Evolutionary conservation across 35 echinoderm and acorn worm species (phyloP).

Genomic region (Lytechinus variegatus): DNA sequence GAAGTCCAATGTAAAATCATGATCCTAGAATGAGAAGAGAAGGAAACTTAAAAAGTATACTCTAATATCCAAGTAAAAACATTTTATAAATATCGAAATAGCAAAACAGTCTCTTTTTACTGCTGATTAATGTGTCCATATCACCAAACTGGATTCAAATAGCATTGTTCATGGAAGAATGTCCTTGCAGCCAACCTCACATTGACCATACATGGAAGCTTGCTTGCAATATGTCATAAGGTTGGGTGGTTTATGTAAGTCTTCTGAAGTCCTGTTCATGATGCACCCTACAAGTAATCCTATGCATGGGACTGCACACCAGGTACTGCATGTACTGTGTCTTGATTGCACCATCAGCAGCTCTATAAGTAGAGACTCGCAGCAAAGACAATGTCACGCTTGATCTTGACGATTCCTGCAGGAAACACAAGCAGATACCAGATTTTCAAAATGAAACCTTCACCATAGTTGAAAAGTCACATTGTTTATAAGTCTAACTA

Average conservation of each 20-base stretch:
- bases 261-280: neutral
- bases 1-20: too few species aligned
- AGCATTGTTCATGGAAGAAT: neutral
- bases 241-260: neutral
- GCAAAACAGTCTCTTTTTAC: neutral
- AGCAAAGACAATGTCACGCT: conserved; percentile 96
- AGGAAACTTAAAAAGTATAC: neutral
- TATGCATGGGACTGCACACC: neutral
- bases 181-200: neutral
- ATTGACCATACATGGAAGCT: neutral
- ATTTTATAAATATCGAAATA: neutral
- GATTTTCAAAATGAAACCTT: neutral
- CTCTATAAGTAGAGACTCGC: conserved; percentile 89
- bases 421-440: neutral
- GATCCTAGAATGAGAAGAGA: too few species aligned
- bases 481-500: too few species aligned
- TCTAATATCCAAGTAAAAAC: neutral
- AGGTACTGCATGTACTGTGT: neutral
- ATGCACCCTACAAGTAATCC: neutral
- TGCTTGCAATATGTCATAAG: neutral
- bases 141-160: neutral
- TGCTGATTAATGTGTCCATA: neutral
- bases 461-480: too few species aligned
- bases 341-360: neutral
- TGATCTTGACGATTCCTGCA: conserved; percentile 89